These are phyloP conservation scores for Emberiza fucata DNA, from an alignment of 2,113 vertebrate species.

Conservation along the genomic window DNA sequence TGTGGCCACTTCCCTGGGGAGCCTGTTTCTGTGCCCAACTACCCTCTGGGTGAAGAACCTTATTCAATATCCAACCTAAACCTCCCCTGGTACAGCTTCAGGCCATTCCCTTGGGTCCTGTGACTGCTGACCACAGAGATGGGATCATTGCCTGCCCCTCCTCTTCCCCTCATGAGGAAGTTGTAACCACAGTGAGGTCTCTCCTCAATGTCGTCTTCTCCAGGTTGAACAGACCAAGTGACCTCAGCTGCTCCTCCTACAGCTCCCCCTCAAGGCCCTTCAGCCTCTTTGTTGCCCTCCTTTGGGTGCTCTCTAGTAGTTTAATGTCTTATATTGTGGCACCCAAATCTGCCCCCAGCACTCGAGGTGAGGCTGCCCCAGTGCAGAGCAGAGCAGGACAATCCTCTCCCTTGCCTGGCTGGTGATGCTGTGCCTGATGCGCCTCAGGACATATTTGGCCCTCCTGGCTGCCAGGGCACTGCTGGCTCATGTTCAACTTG, in stretches of 20 bases:
- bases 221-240: neutral
- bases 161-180: neutral
- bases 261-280: neutral
- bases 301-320: no score
- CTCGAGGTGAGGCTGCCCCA: rapidly evolving
- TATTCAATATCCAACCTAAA: neutral
- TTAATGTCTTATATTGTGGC: neutral
- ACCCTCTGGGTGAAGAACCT: neutral
- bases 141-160: neutral
- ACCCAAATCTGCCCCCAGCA: neutral
- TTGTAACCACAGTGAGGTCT: neutral
- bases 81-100: neutral
- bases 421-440: neutral
- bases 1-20: neutral
- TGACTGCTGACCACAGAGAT: neutral
- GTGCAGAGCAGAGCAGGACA: neutral
- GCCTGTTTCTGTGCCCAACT: neutral
- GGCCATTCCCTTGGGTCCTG: rapidly evolving
- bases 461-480: neutral
- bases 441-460: rapidly evolving
- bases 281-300: neutral
- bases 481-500: rapidly evolving
- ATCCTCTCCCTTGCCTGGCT: neutral
- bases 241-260: rapidly evolving
- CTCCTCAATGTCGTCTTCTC: neutral